These are phyloP conservation scores for Rhinogobius similis DNA, from an alignment of 2,113 vertebrate species.

Conservation along the genomic window DNA sequence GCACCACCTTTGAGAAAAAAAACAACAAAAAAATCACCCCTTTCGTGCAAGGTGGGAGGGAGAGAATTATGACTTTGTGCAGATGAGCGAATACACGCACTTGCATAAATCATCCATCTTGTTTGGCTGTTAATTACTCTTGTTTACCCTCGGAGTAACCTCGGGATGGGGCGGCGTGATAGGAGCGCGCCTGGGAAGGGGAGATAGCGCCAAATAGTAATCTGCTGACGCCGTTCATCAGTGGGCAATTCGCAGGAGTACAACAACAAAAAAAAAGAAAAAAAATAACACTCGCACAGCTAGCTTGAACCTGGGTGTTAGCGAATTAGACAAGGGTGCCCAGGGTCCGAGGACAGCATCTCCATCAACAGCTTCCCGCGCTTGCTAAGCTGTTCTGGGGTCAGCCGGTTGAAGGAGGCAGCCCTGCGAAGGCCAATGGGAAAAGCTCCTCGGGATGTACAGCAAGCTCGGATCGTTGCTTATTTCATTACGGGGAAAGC, in stretches of 20 bases:
- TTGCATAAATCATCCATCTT: constrained; percentile 78
- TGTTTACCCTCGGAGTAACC: constrained; percentile 76
- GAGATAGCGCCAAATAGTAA: constrained; percentile 74
- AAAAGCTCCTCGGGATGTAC: constrained; percentile 52
- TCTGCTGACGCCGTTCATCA: constrained; percentile 72
- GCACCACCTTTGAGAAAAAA: constrained; percentile 47
- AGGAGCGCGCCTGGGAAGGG: constrained; percentile 62
- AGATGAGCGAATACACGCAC: constrained; percentile 66
- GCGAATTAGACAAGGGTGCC: constrained; percentile 54
- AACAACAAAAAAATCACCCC: constrained; percentile 39
- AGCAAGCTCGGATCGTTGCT: constrained; percentile 69
- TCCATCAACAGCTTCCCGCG: constrained; percentile 50
- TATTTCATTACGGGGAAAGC: constrained; percentile 78
- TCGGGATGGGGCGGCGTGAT: constrained; percentile 70
- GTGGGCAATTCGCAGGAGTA: constrained; percentile 58
- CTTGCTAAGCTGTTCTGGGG: constrained; percentile 60
- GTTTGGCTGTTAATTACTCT: constrained; percentile 78
- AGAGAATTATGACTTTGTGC: constrained; percentile 72
- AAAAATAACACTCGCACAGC: constrained; percentile 44
- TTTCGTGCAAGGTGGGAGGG: constrained; percentile 45
- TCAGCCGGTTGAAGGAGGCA: constrained; percentile 57
- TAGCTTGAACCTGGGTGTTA: constrained; percentile 57
- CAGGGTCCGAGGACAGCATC: constrained; percentile 48
- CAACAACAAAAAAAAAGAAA: constrained; percentile 12
- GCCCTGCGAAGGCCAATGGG: constrained; percentile 42